Conservation (phyloP, 2,888 invertebrate genomes). For the Ichneumon xanthorius region DNA sequence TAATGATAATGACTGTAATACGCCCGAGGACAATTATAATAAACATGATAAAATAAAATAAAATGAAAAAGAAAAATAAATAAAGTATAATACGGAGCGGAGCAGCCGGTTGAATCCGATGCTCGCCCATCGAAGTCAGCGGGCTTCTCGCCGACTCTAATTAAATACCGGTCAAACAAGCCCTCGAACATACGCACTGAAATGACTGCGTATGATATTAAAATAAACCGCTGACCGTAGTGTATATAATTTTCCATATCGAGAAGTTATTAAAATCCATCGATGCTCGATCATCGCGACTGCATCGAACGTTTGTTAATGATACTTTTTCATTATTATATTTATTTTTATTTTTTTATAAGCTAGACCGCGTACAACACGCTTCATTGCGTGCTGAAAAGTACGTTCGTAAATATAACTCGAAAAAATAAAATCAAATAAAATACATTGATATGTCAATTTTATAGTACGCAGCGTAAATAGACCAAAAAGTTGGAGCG, state of each 20-base stretch:
- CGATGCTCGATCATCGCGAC: constrained; percentile 23
- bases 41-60: constrained; percentile 24
- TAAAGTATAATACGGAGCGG: constrained; percentile 25
- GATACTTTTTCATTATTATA: background rate
- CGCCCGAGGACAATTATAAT: constrained; percentile 48
- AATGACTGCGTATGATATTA: constrained; percentile 24
- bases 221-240: constrained; percentile 23
- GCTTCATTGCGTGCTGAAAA: background rate
- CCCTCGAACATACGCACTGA: constrained; percentile 29
- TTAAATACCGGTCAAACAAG: constrained; percentile 63
- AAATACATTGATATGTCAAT: background rate
- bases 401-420: background rate
- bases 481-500: background rate
- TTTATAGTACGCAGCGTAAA: background rate
- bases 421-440: background rate
- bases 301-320: constrained; percentile 7
- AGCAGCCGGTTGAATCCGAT: constrained; percentile 26
- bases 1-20: constrained; percentile 55
- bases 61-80: constrained; percentile 26
- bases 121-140: constrained; percentile 23
- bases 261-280: constrained; percentile 34
- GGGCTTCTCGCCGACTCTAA: constrained; percentile 41
- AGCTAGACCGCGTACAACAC: background rate
- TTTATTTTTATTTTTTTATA: background rate
- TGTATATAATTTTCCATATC: background rate